Base-by-base conservation (phyloP, 2,113 vertebrate species). In the Scomber japonicus region DNA sequence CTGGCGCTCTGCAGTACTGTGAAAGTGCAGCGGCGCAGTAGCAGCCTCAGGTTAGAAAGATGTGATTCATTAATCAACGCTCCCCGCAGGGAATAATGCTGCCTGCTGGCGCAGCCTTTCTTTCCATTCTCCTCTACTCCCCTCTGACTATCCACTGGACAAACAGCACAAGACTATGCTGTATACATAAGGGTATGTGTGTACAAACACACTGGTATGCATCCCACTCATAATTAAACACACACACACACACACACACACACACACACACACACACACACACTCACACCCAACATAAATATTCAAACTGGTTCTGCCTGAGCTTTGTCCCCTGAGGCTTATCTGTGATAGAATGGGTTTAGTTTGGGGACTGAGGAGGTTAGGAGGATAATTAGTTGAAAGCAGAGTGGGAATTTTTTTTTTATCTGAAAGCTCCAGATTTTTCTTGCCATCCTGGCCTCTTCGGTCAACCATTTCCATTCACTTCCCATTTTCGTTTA, bases 61-160 rank as follows among this genome's bases (percentile, higher is more conserved):
- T 88, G 86, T 80, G 89, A 93, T 93, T 94, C 92, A 95, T 94
- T 94, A 93, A 94, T 94, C 91, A 93, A 85, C 87, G 46, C 83
- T 73, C 76, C 81, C 90, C 63, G 61, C 81, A 17, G 76, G 83
- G 88, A 89, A 88, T 85, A 70, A 77, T 61, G 74, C 78, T 82
- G 83, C 83, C 82, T 89, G 78, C 86, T 87, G 83, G 80, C 82
- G 71, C 63, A 71, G 76, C 84, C 71, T 71, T 21, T 59, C 77
- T 78, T 71, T 81, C 63, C 50, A 62, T 67, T 81, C 81, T 77
- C 71, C 21, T 81, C 59, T 17, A 21, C 77, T 91, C 86, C 80
- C 90, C 53, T 27, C 84, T 75, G 82, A 91, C 73, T 60, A 75
- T 75, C 67, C 66, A 75, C 67, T 78, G 89, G 87, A 90, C 92